Evolutionary conservation across 2,113 vertebrate genomes (phyloP).

Genomic region (human): GRCh38 chr7:131924501-131925000

Average conservation of each 20-base stretch:
- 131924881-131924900: neutral
- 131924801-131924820: no score
- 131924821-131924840: neutral
- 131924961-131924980: neutral
- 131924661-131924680: no score
- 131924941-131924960: neutral
- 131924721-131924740: no score
- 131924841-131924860: neutral
- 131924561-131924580: neutral
- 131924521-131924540: neutral
- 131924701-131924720: no score
- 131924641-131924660: no score
- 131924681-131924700: no score
- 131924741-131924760: no score
- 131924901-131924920: neutral
- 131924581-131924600: neutral
- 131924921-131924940: neutral
- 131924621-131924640: no score
- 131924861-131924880: neutral
- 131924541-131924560: neutral
- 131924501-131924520: neutral
- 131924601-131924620: neutral
- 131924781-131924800: no score
- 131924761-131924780: no score
- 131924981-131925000: neutral